phyloP scores from a whole-genome alignment of 1,140 invertebrate genomes.

The Macrosteles quadrilineatus region DNA sequence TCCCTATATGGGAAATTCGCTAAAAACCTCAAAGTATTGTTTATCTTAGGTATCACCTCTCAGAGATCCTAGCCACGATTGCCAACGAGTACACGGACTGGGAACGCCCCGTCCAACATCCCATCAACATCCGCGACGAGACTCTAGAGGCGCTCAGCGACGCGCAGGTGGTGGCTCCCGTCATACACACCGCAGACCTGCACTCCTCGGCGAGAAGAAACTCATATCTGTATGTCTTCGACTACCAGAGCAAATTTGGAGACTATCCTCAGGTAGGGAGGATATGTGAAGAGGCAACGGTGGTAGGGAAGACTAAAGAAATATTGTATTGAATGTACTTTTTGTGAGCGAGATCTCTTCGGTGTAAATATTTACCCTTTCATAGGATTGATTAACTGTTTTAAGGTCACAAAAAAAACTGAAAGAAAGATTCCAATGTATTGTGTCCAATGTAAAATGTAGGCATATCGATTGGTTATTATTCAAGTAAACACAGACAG shows the following conservation, averaged over 20 bases:
- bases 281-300: slow-evolving; percentile 35
- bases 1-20: no score
- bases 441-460: no score
- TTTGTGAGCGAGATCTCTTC: no score
- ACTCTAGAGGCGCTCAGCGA: slow-evolving; percentile 92
- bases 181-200: slow-evolving; percentile 87
- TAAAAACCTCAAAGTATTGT: no score
- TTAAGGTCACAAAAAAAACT: no score
- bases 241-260: slow-evolving; percentile 90
- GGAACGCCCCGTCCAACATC: slow-evolving; percentile 90
- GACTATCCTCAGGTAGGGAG: slow-evolving; percentile 88
- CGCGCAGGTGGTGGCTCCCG: slow-evolving; percentile 88
- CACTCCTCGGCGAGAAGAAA: slow-evolving; percentile 81
- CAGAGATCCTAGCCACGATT: slow-evolving; percentile 82
- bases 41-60: slow-evolving; percentile 66
- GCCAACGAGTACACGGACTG: slow-evolving; percentile 98
- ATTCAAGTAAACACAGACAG: no score
- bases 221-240: slow-evolving; percentile 91
- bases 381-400: no score
- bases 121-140: slow-evolving; percentile 77
- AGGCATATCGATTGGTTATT: no score
- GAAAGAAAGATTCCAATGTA: no score
- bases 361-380: no score
- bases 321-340: no score
- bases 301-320: background rate